Percentiles rank a stretch among this genome's conserved stretches.
These are phyloP conservation scores for Hirundo rustica DNA, from an alignment of 2,797 vertebrate species.

Conservation along the genomic window DNA sequence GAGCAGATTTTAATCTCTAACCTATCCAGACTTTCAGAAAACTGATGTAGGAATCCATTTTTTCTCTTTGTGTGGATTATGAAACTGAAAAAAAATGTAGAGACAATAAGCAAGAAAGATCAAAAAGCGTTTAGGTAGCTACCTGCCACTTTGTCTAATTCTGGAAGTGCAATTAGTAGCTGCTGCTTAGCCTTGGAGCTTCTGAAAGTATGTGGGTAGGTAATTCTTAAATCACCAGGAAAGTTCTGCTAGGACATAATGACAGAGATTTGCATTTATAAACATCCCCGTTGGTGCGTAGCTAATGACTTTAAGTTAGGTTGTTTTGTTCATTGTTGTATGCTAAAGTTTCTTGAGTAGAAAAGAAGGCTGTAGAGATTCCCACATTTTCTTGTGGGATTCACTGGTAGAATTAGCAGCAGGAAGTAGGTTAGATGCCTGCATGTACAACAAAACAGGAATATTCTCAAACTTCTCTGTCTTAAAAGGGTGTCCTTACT, in stretches of 20 bases:
- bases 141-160: neutral
- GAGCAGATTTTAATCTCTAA: neutral
- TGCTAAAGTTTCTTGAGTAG: neutral
- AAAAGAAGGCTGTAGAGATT: neutral
- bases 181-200: neutral
- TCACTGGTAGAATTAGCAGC: neutral
- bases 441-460: neutral
- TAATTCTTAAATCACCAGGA: constrained; percentile 5
- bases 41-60: neutral
- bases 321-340: neutral
- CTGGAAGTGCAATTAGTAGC: neutral
- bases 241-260: neutral
- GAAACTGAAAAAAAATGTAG: neutral
- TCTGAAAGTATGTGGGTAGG: neutral
- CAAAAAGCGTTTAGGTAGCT: neutral
- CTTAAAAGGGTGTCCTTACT: neutral
- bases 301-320: neutral
- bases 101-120: neutral
- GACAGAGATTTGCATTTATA: constrained; percentile 3
- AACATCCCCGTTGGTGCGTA: neutral
- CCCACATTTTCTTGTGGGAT: neutral
- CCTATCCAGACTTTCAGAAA: neutral
- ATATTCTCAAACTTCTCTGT: neutral
- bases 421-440: neutral
- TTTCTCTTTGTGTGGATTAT: neutral